These are phyloP conservation scores for Tenthredo livida DNA, from an alignment of 2,888 invertebrate genomes.

Conservation along the genomic window DNA sequence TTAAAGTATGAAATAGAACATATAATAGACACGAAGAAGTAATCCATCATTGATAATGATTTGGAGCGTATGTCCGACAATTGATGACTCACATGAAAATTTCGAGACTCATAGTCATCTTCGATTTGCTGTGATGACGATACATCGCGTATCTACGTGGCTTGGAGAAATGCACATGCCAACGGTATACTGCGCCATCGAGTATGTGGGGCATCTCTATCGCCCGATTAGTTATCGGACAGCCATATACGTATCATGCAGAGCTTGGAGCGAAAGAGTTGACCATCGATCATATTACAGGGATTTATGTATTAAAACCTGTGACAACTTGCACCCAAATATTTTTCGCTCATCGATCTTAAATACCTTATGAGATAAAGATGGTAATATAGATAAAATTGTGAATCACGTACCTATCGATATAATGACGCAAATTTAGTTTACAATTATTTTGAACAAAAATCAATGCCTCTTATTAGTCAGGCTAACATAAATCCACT, in stretches of 20 bases:
- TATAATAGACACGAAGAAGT: neutral
- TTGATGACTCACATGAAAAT: neutral
- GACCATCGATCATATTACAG: slow-evolving; percentile 6
- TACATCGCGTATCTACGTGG: neutral
- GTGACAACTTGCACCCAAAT: neutral
- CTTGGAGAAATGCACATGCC: neutral
- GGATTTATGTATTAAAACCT: neutral
- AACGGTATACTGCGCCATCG: neutral
- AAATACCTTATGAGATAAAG: neutral
- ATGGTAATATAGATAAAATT: neutral
- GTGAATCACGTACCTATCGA: neutral
- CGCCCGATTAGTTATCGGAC: slow-evolving; percentile 43
- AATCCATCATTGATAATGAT: neutral
- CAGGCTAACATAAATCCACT: neutral
- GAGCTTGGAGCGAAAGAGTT: neutral
- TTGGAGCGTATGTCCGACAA: neutral
- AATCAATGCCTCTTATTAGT: neutral
- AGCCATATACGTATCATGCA: slow-evolving; percentile 7
- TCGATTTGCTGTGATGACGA: neutral
- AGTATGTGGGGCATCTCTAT: slow-evolving; percentile 41
- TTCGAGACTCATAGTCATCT: neutral
- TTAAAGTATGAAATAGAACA: neutral
- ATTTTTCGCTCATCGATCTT: slow-evolving; percentile 4
- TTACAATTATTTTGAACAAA: neutral
- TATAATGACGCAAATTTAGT: neutral